These are phyloP conservation scores for Selene dorsalis DNA, from an alignment of 2,797 vertebrate species.

Conservation along the genomic window DNA sequence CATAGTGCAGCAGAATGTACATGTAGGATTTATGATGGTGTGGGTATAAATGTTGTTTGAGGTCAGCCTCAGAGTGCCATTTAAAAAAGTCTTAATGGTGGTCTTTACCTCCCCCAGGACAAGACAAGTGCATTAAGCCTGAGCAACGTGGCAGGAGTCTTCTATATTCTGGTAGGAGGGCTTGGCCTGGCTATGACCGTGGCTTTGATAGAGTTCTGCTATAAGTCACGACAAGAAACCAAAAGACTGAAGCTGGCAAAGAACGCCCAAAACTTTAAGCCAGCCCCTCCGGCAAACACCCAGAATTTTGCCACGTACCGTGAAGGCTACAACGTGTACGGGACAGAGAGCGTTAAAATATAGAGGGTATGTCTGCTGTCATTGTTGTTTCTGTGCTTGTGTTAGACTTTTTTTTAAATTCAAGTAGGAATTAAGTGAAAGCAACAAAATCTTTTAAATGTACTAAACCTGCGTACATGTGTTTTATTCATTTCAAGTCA, in stretches of 20 bases:
- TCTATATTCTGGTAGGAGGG: conserved; percentile 99
- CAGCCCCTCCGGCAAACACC: conserved; percentile 90
- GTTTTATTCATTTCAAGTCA: neutral
- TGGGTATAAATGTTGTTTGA: conserved; percentile 40
- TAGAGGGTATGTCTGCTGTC: conserved; percentile 86
- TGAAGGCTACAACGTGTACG: conserved; percentile 99
- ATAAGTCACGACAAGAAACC: conserved; percentile 98
- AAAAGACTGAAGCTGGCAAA: conserved; percentile 97
- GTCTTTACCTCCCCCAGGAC: conserved; percentile 91
- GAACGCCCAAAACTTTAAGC: conserved; percentile 98
- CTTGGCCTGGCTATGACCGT: conserved; percentile 99
- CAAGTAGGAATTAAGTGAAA: neutral
- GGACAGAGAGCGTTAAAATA: conserved; percentile 99
- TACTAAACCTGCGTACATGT: neutral
- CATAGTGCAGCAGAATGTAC: conserved; percentile 59
- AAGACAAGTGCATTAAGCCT: conserved; percentile 99
- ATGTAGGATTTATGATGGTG: conserved; percentile 48
- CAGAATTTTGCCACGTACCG: conserved; percentile 99
- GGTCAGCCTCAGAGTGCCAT: conserved; percentile 66
- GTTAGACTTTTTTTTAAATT: neutral
- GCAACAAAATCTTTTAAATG: neutral
- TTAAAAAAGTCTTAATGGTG: conserved; percentile 68
- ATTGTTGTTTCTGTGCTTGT: neutral
- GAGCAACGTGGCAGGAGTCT: conserved; percentile 99
- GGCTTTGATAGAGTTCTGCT: conserved; percentile 99